Evolutionary conservation across 1,140 invertebrate species (phyloP).

Genomic region (Coptotermes formosanus): DNA sequence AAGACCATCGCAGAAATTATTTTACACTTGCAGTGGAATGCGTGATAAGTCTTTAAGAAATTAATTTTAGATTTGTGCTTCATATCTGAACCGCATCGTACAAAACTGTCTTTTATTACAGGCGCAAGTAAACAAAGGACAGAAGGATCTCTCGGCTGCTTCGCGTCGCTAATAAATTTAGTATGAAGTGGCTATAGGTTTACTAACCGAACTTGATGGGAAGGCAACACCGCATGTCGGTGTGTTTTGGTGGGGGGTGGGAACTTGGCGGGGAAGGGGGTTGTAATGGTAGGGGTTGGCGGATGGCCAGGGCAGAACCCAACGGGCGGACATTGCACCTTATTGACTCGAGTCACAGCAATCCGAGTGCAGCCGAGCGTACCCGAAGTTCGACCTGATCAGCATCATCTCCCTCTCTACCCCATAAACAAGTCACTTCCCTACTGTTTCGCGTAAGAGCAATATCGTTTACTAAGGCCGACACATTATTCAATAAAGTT

Average conservation of each 20-base stretch:
- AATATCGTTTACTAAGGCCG: not conserved
- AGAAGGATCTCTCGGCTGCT: not conserved
- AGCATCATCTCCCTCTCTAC: not conserved
- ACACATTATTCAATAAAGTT: not conserved
- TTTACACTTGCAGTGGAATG: not conserved
- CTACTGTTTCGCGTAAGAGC: not conserved
- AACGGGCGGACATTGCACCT: conserved; percentile 28
- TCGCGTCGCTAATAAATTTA: conserved; percentile 28
- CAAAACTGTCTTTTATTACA: not conserved
- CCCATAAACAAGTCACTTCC: not conserved
- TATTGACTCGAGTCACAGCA: conserved; percentile 25
- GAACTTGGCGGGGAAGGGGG: not conserved
- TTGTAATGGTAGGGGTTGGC: conserved; percentile 9
- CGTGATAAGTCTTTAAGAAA: not conserved
- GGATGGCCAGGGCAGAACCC: conserved; percentile 10
- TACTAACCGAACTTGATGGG: conserved; percentile 15
- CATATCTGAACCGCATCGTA: conserved; percentile 3
- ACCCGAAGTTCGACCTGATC: not conserved
- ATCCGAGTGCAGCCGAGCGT: conserved; percentile 9
- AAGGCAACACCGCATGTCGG: conserved; percentile 23
- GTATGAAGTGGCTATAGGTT: conserved; percentile 23
- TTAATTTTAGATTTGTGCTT: not conserved
- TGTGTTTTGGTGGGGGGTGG: not conserved
- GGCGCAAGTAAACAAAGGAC: not conserved
- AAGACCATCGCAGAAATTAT: not conserved